phyloP scores from a whole-genome alignment of 92 coral and sea anemone species.

The Epizoanthus illoricatus region DNA sequence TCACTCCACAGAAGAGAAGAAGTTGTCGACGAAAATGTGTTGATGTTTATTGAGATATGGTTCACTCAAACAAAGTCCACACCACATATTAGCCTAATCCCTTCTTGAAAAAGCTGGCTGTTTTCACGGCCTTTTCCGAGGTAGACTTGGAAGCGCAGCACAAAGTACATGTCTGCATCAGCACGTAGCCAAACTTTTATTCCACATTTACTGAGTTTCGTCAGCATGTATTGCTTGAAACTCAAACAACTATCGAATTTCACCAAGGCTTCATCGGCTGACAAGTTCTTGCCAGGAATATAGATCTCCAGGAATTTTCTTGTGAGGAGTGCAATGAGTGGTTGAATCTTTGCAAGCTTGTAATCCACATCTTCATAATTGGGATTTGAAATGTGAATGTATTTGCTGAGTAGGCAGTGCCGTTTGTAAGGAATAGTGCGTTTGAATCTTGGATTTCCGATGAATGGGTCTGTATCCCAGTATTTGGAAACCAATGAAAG shows the following conservation, averaged over 20 bases:
- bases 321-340: constrained; percentile 24
- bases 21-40: constrained; percentile 16
- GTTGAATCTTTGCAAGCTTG: constrained; percentile 36
- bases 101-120: constrained; percentile 30
- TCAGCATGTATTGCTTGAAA: constrained; percentile 37
- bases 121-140: constrained; percentile 38
- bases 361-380: constrained; percentile 15
- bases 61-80: constrained; percentile 17
- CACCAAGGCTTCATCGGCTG: constrained; percentile 34
- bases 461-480: constrained; percentile 45
- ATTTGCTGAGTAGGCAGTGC: constrained; percentile 25
- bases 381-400: constrained; percentile 43
- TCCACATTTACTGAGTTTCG: constrained; percentile 35
- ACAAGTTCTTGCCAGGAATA: constrained; percentile 32
- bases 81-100: constrained; percentile 38
- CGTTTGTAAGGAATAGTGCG: constrained; percentile 41
- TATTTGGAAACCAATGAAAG: constrained; percentile 41
- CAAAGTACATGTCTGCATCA: constrained; percentile 30
- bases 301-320: constrained; percentile 25
- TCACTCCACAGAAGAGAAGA: constrained; percentile 9
- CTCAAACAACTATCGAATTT: constrained; percentile 24
- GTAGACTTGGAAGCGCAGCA: constrained; percentile 43
- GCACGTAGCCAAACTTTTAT: constrained; percentile 50
- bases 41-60: constrained; percentile 14
- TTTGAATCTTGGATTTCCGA: constrained; percentile 41